Conservation (phyloP, 2,113 vertebrate species). For the Calidris pygmaea region DNA sequence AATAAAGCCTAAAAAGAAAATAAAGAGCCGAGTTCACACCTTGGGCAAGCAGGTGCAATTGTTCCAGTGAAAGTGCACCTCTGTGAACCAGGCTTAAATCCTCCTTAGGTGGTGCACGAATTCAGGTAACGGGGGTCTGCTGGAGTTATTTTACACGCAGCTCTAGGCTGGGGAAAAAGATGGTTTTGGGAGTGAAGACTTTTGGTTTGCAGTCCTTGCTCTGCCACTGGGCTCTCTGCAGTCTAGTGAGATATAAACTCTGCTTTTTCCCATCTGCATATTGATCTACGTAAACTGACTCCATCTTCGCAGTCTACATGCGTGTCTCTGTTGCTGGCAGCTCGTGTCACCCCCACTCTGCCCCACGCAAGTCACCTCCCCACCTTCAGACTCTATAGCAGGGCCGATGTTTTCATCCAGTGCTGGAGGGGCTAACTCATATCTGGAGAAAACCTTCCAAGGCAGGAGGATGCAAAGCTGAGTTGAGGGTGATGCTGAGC, state of each 20-base stretch:
- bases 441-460: background rate
- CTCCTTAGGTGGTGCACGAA: background rate
- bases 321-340: background rate
- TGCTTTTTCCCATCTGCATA: background rate
- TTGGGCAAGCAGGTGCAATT: slow-evolving; percentile 28
- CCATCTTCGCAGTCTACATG: accelerated
- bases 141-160: background rate
- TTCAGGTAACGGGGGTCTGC: background rate
- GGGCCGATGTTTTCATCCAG: background rate
- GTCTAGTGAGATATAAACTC: background rate
- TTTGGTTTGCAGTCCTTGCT: background rate
- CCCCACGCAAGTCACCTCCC: background rate
- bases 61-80: background rate
- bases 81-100: background rate
- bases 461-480: background rate
- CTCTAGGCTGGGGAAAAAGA: background rate
- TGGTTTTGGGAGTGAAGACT: background rate
- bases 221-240: background rate
- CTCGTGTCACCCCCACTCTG: background rate
- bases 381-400: accelerated
- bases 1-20: slow-evolving; percentile 6
- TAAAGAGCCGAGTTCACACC: background rate
- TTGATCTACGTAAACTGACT: background rate
- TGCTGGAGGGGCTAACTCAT: background rate
- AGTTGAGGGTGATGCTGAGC: accelerated